Evolutionary conservation across 2,888 invertebrate species (phyloP), one percentile per base, ranked within the genome.

Genomic region (Nomada ruficornis): DNA sequence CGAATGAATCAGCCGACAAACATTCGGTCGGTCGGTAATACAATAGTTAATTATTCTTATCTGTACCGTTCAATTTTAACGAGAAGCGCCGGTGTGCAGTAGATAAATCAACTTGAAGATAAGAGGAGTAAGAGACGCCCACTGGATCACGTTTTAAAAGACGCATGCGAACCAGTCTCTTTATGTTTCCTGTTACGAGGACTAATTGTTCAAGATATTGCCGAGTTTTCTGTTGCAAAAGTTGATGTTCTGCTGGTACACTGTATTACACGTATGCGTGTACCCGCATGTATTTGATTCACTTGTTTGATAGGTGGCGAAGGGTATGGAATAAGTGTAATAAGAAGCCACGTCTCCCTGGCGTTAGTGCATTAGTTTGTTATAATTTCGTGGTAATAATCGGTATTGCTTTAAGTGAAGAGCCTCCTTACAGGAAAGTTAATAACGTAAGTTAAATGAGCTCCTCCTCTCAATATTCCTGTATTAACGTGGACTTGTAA

Each of bases 121-220:
- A 47, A 26, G 57, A 57, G 57, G 26, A 69, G 44, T 57, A 42
- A 44, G 44, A 57, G 44, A 68, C 55, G 23, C 68, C 55, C 55
- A 42, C 26, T 68, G 18, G 44, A 11, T 15, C 7, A 26, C 18
- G 42, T 55, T 11, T 47, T 44, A 7, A 57, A 44, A 44, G 7
- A 26, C 13, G 7, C 42, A 69, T 29, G 36, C 18, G 23, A 47
- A 54, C 15, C 10, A 18, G 42, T 23, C 15, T 62, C 10, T 18
- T 2, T 15, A 0, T 52, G 9, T 55, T 20, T 42, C 1, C 11
- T 54, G 0, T 10, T 15, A 18, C 11, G 18, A 11, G 7, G n/a
- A 65, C 2, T 50, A 52, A n/a, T 13, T 52, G 1, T 1, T 18
- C 13, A 11, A n/a, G 13, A 11, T 11, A n/a, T 4, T 26, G 29